Evolutionary conservation across 2,113 vertebrate species (phyloP).

Genomic region (Danio rerio): DNA sequence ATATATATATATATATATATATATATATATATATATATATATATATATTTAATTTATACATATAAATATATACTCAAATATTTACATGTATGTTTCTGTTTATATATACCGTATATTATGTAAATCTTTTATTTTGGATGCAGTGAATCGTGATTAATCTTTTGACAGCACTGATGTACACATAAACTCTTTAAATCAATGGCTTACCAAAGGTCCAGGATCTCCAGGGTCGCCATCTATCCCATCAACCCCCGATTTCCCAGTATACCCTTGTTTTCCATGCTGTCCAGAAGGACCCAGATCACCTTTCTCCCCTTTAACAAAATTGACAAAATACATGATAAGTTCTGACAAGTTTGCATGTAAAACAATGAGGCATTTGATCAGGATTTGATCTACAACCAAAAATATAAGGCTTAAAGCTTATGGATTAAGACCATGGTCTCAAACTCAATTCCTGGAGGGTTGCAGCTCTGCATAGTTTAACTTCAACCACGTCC

Average conservation of each 20-base stretch:
- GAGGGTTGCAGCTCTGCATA: too few relatives aligned
- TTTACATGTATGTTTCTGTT: too few relatives aligned
- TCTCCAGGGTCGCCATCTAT: constrained; percentile 62
- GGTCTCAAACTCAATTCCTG: too few relatives aligned
- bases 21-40: too few relatives aligned
- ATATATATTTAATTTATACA: too few relatives aligned
- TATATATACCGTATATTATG: too few relatives aligned
- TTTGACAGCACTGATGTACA: too few relatives aligned
- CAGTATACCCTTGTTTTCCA: constrained; percentile 71
- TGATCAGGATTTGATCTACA: neutral
- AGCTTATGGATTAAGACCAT: too few relatives aligned
- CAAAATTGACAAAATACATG: neutral
- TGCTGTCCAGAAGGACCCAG: constrained; percentile 21
- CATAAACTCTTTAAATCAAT: neutral
- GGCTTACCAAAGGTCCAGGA: constrained; percentile 63
- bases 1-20: too few relatives aligned
- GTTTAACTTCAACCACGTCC: too few relatives aligned
- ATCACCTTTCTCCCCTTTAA: constrained; percentile 71
- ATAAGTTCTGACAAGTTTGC: neutral
- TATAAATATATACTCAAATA: neutral
- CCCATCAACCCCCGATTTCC: constrained; percentile 71
- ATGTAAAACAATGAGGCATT: neutral
- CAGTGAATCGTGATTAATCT: too few relatives aligned
- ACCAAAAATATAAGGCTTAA: neutral
- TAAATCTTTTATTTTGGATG: too few relatives aligned